These are phyloP conservation scores for Aviceda subcristata DNA, from an alignment of 2,113 vertebrate species.

Conservation along the genomic window DNA sequence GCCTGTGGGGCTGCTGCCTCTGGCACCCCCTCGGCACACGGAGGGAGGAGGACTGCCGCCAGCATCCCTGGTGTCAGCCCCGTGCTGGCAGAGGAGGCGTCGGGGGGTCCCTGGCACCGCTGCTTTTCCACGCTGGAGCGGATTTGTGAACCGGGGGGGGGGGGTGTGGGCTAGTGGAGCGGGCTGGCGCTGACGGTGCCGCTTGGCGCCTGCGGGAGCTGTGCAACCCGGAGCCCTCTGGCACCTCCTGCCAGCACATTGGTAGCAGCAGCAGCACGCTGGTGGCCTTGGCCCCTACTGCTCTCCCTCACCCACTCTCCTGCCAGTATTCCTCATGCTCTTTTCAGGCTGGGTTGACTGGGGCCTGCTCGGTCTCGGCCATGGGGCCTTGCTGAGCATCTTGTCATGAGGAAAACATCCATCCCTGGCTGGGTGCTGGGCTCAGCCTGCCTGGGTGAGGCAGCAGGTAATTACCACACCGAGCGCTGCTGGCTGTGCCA, in stretches of 20 bases:
- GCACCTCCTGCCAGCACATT: fast-evolving
- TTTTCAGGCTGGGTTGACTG: background rate
- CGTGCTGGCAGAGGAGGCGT: fast-evolving
- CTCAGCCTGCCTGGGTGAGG: background rate
- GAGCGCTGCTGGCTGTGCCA: background rate
- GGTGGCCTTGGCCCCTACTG: background rate
- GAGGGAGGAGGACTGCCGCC: background rate
- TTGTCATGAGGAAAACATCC: constrained; percentile 56
- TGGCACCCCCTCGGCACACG: fast-evolving
- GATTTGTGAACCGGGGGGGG: background rate
- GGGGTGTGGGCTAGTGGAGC: background rate
- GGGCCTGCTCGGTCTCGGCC: background rate
- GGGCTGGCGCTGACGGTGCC: fast-evolving
- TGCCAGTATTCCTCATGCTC: fast-evolving
- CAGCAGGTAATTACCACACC: background rate
- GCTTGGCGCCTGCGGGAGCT: background rate
- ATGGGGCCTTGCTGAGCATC: background rate
- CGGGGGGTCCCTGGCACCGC: fast-evolving
- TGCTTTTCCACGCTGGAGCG: background rate
- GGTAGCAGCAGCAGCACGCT: fast-evolving
- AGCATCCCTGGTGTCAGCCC: background rate
- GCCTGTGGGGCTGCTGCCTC: background rate
- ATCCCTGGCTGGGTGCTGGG: background rate
- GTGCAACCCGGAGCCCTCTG: background rate
- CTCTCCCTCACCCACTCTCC: background rate